Conservation (phyloP, 2,113 vertebrate species). For the Poecilia latipinna region DNA sequence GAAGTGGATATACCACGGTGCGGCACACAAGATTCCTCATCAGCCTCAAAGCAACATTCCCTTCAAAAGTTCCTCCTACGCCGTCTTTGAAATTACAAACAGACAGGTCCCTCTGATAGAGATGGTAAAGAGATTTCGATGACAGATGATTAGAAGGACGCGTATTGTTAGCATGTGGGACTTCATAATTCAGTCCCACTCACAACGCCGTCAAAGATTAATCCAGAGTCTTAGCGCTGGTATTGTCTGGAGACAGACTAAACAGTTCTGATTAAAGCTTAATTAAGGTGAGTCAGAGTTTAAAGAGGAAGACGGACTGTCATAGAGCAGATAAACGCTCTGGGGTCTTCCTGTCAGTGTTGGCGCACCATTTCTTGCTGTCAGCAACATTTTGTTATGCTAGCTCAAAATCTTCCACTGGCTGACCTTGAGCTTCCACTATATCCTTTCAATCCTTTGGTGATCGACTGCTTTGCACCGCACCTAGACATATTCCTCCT, state of each 20-base stretch:
- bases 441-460: not conserved
- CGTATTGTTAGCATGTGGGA: constrained; percentile 70
- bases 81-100: constrained; percentile 64
- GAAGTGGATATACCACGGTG: constrained; percentile 48
- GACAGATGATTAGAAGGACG: constrained; percentile 49
- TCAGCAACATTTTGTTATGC: not conserved
- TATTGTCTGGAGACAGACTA: constrained; percentile 22
- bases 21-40: constrained; percentile 53
- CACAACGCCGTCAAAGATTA: constrained; percentile 17
- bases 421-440: not conserved
- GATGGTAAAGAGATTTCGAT: constrained; percentile 59
- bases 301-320: not conserved
- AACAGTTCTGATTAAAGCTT: constrained; percentile 19
- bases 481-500: not conserved
- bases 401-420: not conserved
- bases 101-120: constrained; percentile 54
- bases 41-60: constrained; percentile 52
- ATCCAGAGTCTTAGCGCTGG: constrained; percentile 3
- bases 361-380: not conserved
- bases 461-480: not conserved
- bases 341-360: not conserved
- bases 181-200: constrained; percentile 39
- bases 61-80: constrained; percentile 43
- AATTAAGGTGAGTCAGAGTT: not conserved
- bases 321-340: not conserved